Evolutionary conservation across 2,888 invertebrate genomes (phyloP).

Genomic region (Venusia cambrica): DNA sequence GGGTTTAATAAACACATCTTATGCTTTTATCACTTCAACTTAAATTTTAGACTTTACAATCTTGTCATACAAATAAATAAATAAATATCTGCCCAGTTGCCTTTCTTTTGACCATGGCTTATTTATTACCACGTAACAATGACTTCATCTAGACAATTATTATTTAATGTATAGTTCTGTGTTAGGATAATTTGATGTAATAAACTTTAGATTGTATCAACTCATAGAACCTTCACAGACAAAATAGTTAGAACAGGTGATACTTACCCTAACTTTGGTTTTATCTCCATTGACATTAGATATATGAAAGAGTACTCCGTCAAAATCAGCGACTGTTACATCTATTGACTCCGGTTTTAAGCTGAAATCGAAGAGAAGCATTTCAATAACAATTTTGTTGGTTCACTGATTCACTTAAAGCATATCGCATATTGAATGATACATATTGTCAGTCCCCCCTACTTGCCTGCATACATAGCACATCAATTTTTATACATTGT

Average conservation of each 20-base stretch:
- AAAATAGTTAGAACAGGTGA: slow-evolving; percentile 1
- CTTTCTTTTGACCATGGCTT: too few species aligned
- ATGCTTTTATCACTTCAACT: too few species aligned
- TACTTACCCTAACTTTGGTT: slow-evolving; percentile 96
- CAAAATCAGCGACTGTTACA: slow-evolving; percentile 97
- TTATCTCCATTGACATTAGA: slow-evolving; percentile 98
- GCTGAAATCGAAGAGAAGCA: slow-evolving; percentile 79
- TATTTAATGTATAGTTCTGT: too few species aligned
- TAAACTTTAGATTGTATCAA: too few species aligned
- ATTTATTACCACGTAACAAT: too few species aligned
- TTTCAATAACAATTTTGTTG: slow-evolving; percentile 1
- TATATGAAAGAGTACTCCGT: slow-evolving; percentile 99
- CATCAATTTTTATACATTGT: slow-evolving; percentile 52
- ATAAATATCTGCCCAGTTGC: too few species aligned
- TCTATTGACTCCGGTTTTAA: slow-evolving; percentile 97
- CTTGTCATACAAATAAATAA: too few species aligned
- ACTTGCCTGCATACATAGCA: slow-evolving; percentile 33
- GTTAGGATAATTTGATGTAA: too few species aligned
- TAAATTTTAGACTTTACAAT: too few species aligned
- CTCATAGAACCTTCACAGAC: neutral
- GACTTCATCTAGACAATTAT: too few species aligned
- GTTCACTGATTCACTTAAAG: neutral
- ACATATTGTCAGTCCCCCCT: slow-evolving; percentile 9
- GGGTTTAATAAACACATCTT: too few species aligned
- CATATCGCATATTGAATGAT: neutral